Evolutionary conservation across 2,888 invertebrate species (phyloP).

Genomic region (Calameuta pallipes): DNA sequence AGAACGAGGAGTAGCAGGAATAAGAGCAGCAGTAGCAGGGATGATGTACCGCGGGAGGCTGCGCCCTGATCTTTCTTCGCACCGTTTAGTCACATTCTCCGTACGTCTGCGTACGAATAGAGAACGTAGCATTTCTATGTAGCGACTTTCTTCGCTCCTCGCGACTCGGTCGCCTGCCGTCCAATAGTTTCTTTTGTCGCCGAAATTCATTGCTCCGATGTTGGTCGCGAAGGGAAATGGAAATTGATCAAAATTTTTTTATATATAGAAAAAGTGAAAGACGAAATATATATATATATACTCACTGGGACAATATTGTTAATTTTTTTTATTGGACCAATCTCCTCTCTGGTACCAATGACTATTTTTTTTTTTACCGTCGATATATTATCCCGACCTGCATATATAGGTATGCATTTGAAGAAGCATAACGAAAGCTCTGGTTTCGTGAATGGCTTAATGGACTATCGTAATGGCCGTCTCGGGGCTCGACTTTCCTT

Average conservation of each 20-base stretch:
- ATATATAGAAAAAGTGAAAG: too few relatives aligned
- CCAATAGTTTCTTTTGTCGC: background rate
- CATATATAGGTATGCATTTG: too few relatives aligned
- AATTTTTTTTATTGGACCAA: background rate
- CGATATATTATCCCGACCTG: background rate
- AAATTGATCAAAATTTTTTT: background rate
- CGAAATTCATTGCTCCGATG: background rate
- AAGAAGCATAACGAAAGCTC: too few relatives aligned
- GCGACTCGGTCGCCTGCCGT: background rate
- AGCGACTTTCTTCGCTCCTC: background rate
- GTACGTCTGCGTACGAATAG: background rate
- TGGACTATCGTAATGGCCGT: constrained; percentile 8
- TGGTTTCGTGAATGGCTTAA: background rate
- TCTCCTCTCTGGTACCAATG: background rate
- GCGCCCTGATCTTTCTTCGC: constrained; percentile 55
- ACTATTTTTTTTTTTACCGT: background rate
- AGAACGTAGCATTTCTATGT: background rate
- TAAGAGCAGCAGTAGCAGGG: constrained; percentile 10
- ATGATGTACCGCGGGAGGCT: constrained; percentile 57
- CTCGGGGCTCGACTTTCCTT: constrained; percentile 31
- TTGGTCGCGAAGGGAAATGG: background rate
- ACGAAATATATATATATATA: too few relatives aligned
- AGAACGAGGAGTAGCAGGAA: background rate
- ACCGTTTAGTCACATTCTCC: constrained; percentile 49
- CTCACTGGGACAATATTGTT: too few relatives aligned